Evolutionary conservation across 2,797 vertebrate genomes (phyloP).

Genomic region (Podarcis siculus): DNA sequence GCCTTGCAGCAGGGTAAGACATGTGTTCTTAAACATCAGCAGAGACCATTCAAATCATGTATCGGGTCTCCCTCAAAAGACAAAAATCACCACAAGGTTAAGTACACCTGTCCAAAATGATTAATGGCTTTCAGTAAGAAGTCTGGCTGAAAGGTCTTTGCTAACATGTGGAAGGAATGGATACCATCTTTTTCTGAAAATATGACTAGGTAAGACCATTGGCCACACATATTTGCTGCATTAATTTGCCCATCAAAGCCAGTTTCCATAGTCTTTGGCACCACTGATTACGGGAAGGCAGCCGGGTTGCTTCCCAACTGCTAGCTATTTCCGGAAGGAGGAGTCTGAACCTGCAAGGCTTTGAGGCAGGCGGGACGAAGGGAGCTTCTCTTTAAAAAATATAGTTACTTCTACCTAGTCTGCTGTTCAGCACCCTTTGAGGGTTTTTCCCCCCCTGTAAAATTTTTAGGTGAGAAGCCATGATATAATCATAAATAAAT

Average conservation of each 20-base stretch:
- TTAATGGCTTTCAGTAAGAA: neutral
- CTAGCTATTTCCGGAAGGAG: constrained; percentile 3
- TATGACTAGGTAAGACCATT: neutral
- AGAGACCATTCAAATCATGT: neutral
- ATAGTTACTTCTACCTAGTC: neutral
- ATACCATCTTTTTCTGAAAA: neutral
- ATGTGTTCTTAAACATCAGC: neutral
- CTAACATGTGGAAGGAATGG: neutral
- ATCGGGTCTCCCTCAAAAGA: neutral
- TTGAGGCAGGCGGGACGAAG: neutral
- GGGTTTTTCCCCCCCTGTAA: constrained; percentile 3
- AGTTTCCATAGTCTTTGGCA: neutral
- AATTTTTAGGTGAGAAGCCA: constrained; percentile 62
- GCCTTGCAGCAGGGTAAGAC: neutral
- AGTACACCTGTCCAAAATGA: neutral
- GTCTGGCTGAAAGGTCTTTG: neutral
- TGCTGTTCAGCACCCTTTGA: neutral
- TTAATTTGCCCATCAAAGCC: neutral
- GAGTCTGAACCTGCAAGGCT: neutral
- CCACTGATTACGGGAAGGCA: neutral
- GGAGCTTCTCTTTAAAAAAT: constrained; percentile 5
- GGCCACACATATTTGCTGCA: neutral
- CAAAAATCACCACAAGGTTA: neutral
- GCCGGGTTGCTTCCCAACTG: neutral
- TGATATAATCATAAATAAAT: constrained; percentile 71